Evolutionary conservation across 2,888 invertebrate species (phyloP).

Genomic region (Sarcophaga rosellei): DNA sequence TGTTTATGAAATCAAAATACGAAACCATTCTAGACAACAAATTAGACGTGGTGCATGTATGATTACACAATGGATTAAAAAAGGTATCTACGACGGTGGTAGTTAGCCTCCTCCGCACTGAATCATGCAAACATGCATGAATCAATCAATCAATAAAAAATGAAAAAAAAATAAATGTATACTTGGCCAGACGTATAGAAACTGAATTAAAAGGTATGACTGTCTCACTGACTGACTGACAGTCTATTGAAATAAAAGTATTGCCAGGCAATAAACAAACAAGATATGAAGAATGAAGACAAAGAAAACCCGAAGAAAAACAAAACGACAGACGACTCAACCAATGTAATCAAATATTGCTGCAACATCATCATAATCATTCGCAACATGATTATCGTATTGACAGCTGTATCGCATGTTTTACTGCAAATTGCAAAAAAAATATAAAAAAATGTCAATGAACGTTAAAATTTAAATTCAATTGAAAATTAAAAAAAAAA

Average conservation of each 20-base stretch:
- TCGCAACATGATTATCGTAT: neutral
- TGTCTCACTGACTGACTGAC: neutral
- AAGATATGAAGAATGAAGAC: neutral
- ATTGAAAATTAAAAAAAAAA: conserved; percentile 44
- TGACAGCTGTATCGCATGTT: neutral
- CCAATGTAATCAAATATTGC: neutral
- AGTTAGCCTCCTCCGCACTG: neutral
- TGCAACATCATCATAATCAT: neutral
- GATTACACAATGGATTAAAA: neutral
- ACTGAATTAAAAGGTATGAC: neutral
- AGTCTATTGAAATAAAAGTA: neutral
- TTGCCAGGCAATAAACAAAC: neutral
- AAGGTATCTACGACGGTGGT: too few species aligned
- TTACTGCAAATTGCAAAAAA: neutral
- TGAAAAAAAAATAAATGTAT: neutral
- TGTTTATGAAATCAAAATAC: too few species aligned
- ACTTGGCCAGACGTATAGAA: neutral
- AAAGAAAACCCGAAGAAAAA: neutral
- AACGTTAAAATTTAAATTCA: conserved; percentile 61
- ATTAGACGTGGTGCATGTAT: neutral
- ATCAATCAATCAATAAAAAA: neutral
- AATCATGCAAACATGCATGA: neutral
- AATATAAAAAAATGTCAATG: conserved; percentile 46
- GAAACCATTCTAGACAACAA: too few species aligned
- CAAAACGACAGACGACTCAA: neutral